Evolutionary conservation across 2,113 vertebrate genomes (phyloP).

Genomic region (Nycticorax nycticorax): DNA sequence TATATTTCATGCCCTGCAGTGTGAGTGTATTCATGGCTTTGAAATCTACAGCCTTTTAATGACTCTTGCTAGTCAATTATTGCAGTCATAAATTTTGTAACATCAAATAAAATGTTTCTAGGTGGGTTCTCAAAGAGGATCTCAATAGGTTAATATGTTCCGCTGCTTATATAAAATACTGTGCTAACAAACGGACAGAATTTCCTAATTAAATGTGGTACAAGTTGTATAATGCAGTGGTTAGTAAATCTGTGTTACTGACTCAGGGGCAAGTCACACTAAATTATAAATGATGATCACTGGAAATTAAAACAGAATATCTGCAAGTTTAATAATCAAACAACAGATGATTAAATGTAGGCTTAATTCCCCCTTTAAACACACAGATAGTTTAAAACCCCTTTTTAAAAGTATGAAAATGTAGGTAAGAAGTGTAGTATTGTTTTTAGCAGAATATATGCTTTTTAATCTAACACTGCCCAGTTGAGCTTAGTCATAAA

Average conservation of each 20-base stretch:
- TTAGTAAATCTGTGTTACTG: neutral
- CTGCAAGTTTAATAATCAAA: neutral
- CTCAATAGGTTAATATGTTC: neutral
- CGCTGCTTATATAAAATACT: neutral
- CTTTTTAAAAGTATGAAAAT: neutral
- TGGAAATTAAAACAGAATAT: neutral
- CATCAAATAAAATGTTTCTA: neutral
- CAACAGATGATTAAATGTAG: neutral
- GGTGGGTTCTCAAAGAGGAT: neutral
- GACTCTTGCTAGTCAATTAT: neutral
- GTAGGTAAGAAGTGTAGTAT: neutral
- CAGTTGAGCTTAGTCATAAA: neutral
- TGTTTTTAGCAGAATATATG: neutral
- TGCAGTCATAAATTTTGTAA: neutral
- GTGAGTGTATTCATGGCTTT: neutral
- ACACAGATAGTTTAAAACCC: neutral
- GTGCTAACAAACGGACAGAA: neutral
- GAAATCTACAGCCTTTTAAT: slow-evolving; percentile 1
- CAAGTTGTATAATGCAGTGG: neutral
- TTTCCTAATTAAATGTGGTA: neutral
- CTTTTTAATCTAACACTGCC: neutral
- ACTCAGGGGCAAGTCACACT: neutral
- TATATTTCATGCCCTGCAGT: neutral
- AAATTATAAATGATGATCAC: neutral
- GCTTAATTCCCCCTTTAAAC: neutral